A percentile compares a stretch with the other conserved stretches of the same genome.
Evolutionary conservation across 2,113 vertebrate species (phyloP).

Genomic region (Columbina picui): DNA sequence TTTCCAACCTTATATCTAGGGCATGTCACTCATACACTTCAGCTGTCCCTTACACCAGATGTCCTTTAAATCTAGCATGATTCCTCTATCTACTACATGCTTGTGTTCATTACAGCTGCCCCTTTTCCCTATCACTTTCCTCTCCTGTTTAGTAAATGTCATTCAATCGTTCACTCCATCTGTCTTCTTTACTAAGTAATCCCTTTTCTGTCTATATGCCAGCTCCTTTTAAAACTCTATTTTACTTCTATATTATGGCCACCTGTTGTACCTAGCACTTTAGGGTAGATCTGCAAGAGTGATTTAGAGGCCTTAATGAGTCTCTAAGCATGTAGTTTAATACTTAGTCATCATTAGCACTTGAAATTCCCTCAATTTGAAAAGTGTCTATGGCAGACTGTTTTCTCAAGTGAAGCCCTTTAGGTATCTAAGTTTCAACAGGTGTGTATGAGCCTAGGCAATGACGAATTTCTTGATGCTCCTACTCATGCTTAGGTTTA

Average conservation of each 20-base stretch:
- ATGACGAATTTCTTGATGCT: neutral
- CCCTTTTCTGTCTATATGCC: neutral
- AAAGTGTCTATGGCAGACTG: neutral
- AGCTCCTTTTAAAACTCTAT: neutral
- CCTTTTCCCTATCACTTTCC: slow-evolving; percentile 53
- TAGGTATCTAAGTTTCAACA: neutral
- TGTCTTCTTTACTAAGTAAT: slow-evolving; percentile 37
- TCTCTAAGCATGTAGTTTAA: neutral
- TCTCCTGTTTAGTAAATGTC: slow-evolving; percentile 55
- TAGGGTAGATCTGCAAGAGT: neutral
- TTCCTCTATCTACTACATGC: slow-evolving; percentile 34
- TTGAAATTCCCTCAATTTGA: neutral
- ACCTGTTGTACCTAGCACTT: neutral
- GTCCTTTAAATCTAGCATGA: slow-evolving; percentile 63
- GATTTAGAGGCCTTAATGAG: slow-evolving; percentile 15
- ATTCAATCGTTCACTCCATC: slow-evolving; percentile 31
- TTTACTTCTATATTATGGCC: neutral
- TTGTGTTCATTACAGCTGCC: slow-evolving; percentile 66
- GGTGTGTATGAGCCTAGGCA: neutral
- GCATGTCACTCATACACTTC: slow-evolving; percentile 68
- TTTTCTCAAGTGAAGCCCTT: neutral
- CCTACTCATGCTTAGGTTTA: neutral
- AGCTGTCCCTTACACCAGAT: slow-evolving; percentile 67
- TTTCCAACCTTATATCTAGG: slow-evolving; percentile 58
- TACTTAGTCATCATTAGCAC: neutral